phyloP scores from a whole-genome alignment of 2,113 vertebrate species.

The Aix galericulata region DNA sequence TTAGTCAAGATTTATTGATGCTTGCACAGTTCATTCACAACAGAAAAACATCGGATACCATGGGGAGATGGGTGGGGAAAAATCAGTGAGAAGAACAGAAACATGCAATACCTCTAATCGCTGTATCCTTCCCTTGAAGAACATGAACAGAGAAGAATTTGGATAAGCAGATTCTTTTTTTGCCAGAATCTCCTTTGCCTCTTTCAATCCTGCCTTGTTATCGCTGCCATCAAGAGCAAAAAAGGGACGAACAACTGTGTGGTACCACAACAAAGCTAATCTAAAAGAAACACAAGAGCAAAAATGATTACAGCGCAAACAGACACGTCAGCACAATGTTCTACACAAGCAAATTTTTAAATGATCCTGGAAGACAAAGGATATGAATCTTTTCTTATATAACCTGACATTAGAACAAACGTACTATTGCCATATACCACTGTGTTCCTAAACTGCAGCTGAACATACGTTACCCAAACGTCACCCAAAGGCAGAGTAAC shows the following conservation, averaged over 20 bases:
- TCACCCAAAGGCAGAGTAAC: background rate
- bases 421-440: background rate
- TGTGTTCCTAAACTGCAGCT: background rate
- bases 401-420: background rate
- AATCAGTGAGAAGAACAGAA: background rate
- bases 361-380: background rate
- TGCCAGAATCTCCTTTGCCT: conserved; percentile 94
- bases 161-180: conserved; percentile 95
- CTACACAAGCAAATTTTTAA: background rate
- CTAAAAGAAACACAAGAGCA: conserved; percentile 71
- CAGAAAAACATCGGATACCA: background rate
- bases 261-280: conserved; percentile 96
- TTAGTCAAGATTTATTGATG: background rate
- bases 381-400: background rate
- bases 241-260: conserved; percentile 97
- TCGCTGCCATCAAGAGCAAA: conserved; percentile 96
- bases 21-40: background rate
- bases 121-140: conserved; percentile 97
- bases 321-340: background rate
- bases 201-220: conserved; percentile 88
- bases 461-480: background rate
- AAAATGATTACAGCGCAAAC: conserved; percentile 36
- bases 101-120: conserved; percentile 87
- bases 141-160: conserved; percentile 98
- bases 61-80: background rate